Evolutionary conservation across 2,888 invertebrate genomes (phyloP).

Genomic region (Meghimatium bilineatum): DNA sequence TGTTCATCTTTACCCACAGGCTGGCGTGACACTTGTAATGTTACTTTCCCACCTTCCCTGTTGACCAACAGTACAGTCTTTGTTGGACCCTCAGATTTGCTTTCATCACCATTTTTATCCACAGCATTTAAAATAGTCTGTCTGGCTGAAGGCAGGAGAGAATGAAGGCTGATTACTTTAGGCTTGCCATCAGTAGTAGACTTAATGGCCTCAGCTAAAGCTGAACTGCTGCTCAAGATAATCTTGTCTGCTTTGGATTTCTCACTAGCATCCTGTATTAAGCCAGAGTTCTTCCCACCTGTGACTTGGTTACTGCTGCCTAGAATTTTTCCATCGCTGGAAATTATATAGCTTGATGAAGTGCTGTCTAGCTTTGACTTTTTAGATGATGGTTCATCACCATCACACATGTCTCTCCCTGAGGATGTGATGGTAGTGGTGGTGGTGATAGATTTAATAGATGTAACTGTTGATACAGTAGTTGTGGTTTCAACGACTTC

Average conservation of each 20-base stretch:
- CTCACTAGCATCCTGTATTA: not conserved
- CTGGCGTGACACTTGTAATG: constrained; percentile 58
- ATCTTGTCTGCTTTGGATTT: constrained; percentile 35
- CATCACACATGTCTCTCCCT: constrained; percentile 51
- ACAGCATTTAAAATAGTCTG: constrained; percentile 56
- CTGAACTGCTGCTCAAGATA: constrained; percentile 30
- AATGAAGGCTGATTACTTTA: constrained; percentile 69
- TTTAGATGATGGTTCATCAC: constrained; percentile 57
- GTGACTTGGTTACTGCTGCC: constrained; percentile 21
- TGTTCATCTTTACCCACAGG: constrained; percentile 39
- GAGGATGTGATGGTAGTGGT: constrained; percentile 49
- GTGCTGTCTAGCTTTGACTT: constrained; percentile 54
- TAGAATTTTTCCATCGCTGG: constrained; percentile 14
- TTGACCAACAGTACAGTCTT: constrained; percentile 71
- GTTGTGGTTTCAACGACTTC: constrained; percentile 57
- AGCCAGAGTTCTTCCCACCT: not conserved
- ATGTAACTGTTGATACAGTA: constrained; percentile 46
- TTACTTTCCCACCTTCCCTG: constrained; percentile 71
- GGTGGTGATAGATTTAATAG: constrained; percentile 55
- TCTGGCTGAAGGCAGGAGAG: constrained; percentile 66
- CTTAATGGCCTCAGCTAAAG: constrained; percentile 40
- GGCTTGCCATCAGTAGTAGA: constrained; percentile 52
- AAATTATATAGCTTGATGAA: constrained; percentile 31
- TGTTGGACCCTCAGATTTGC: constrained; percentile 47
- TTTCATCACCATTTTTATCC: constrained; percentile 50